Percentiles rank a stretch among this genome's conserved stretches.
phyloP scores from a whole-genome alignment of 2,113 vertebrate species.

The Mugil cephalus region DNA sequence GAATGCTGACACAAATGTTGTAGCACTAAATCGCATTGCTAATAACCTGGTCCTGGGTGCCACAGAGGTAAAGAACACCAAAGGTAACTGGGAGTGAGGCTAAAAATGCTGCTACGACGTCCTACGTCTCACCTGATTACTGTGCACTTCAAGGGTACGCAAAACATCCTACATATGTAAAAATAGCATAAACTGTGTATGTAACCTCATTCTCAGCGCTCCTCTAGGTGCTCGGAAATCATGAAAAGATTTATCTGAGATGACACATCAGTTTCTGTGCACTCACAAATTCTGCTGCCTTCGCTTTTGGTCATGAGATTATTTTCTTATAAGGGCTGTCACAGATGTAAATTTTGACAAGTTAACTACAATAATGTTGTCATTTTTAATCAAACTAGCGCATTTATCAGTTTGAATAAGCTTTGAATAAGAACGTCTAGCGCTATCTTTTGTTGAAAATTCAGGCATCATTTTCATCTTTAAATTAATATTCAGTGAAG shows the following conservation, averaged over 20 bases:
- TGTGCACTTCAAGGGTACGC: conserved; percentile 17
- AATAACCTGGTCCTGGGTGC: conserved; percentile 5
- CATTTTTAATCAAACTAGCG: conserved; percentile 48
- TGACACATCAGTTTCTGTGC: conserved; percentile 60
- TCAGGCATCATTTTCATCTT: conserved; percentile 22
- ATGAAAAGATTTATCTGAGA: conserved; percentile 52
- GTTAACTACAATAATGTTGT: conserved; percentile 42
- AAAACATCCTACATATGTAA: conserved; percentile 34
- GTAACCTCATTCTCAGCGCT: conserved; percentile 48
- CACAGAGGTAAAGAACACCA: not conserved
- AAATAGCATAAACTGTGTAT: conserved; percentile 55
- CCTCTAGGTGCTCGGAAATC: conserved; percentile 40
- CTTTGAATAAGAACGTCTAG: conserved; percentile 13
- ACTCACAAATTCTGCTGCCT: conserved; percentile 30
- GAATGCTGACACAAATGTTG: not conserved
- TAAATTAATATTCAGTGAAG: conserved; percentile 38
- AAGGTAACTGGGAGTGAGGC: not conserved
- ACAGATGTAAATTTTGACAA: conserved; percentile 45
- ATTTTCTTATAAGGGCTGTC: conserved; percentile 30
- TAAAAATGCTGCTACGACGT: not conserved
- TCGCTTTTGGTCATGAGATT: conserved; percentile 48
- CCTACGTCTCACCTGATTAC: conserved; percentile 27
- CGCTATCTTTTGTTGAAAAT: not conserved
- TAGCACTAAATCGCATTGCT: not conserved
- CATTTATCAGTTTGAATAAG: conserved; percentile 45